Percentiles rank a stretch among this genome's conserved stretches.
Evolutionary conservation across 2,888 invertebrate species (phyloP).

Genomic region (Iselma pallidipennis): DNA sequence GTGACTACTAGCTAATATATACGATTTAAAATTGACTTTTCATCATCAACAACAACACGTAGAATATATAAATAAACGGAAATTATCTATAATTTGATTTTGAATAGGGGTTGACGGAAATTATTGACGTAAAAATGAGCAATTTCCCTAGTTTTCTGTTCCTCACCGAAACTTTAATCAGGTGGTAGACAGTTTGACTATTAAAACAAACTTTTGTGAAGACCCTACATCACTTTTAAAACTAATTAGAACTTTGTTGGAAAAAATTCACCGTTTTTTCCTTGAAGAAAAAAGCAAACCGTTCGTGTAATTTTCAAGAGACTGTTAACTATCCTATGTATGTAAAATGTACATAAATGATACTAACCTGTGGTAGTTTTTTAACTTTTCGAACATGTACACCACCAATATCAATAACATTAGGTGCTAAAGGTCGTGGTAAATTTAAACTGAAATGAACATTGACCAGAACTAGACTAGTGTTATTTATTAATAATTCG

Average conservation of each 20-base stretch:
- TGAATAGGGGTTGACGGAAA: too few relatives aligned
- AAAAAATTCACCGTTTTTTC: slow-evolving; percentile 64
- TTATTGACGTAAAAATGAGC: too few relatives aligned
- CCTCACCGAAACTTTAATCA: slow-evolving; percentile 1
- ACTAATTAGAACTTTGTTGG: slow-evolving; percentile 58
- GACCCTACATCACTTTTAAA: neutral
- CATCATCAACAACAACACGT: too few relatives aligned
- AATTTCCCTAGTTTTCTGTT: too few relatives aligned
- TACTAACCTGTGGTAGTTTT: slow-evolving; percentile 50
- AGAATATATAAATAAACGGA: too few relatives aligned
- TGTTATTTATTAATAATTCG: slow-evolving; percentile 46
- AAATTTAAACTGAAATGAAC: slow-evolving; percentile 56
- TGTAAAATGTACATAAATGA: neutral
- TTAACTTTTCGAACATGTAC: slow-evolving; percentile 59
- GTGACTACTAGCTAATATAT: too few relatives aligned
- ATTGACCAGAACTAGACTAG: slow-evolving; percentile 57
- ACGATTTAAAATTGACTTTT: too few relatives aligned
- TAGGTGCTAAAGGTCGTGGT: slow-evolving; percentile 55
- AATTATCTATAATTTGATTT: too few relatives aligned
- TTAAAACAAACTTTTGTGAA: neutral
- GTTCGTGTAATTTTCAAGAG: neutral
- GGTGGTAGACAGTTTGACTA: neutral
- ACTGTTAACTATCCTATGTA: neutral
- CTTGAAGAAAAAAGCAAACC: neutral
- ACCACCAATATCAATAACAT: slow-evolving; percentile 63